Conservation (phyloP, 1,140 invertebrate species). For the Dufourea novaeangliae region DNA sequence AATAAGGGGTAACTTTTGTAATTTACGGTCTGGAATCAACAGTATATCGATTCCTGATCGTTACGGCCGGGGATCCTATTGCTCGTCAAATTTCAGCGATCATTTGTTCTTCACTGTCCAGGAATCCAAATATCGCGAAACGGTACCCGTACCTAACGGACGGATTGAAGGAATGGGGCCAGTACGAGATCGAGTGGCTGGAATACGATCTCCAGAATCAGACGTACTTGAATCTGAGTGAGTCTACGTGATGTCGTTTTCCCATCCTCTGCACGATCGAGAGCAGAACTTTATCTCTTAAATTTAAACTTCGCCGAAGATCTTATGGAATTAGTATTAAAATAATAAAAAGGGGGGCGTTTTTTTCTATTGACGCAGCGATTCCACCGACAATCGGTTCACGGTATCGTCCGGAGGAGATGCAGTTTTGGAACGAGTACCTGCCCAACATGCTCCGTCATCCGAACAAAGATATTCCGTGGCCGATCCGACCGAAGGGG, state of each 20-base stretch:
- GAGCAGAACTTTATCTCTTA: no score
- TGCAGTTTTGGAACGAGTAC: slow-evolving; percentile 88
- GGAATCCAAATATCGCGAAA: slow-evolving; percentile 88
- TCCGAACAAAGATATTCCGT: slow-evolving; percentile 72
- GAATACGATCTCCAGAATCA: slow-evolving; percentile 88
- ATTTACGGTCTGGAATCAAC: neutral
- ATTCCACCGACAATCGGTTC: slow-evolving; percentile 85
- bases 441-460: slow-evolving; percentile 84
- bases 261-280: no score
- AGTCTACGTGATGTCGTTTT: slow-evolving; percentile 63
- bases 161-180: slow-evolving; percentile 84
- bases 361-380: slow-evolving; percentile 78
- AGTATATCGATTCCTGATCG: neutral
- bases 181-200: slow-evolving; percentile 90
- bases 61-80: neutral
- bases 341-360: no score
- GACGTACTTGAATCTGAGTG: slow-evolving; percentile 90
- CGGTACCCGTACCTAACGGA: slow-evolving; percentile 82
- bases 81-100: neutral
- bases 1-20: no score
- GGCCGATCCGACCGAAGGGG: slow-evolving; percentile 56
- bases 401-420: slow-evolving; percentile 85
- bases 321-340: no score
- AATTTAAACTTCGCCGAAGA: no score
- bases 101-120: slow-evolving; percentile 67